Conservation (phyloP, 2,113 vertebrate species). For the Malurus alboscapulatus region DNA sequence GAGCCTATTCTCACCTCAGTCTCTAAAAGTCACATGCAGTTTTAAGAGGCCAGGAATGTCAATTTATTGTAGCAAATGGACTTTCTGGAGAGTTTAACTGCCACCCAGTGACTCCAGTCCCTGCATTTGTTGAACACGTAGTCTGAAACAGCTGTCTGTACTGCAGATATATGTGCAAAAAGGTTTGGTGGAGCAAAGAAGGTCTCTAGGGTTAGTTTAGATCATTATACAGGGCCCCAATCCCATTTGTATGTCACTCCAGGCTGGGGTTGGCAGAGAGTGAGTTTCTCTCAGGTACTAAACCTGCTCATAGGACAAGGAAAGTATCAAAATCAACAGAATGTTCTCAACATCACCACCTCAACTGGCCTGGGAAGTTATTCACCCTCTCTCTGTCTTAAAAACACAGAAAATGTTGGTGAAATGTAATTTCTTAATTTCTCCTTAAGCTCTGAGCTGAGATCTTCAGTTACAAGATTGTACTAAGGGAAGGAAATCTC, state of each 20-base stretch:
- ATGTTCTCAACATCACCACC: rapidly evolving
- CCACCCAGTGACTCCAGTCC: neutral
- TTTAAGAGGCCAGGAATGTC: neutral
- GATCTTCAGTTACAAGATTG: neutral
- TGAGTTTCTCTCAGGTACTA: neutral
- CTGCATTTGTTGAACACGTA: neutral
- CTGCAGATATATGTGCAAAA: neutral
- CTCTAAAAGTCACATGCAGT: neutral
- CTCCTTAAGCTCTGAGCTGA: neutral
- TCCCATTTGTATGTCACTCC: neutral
- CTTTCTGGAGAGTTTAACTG: neutral
- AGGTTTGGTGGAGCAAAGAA: neutral
- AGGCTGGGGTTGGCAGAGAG: neutral
- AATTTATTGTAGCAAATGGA: neutral
- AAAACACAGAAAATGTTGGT: neutral
- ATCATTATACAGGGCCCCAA: rapidly evolving
- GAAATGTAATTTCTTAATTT: neutral
- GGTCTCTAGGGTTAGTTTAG: neutral
- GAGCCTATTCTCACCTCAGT: neutral
- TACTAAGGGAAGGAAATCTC: rapidly evolving
- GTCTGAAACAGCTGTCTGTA: neutral
- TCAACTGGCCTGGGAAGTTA: rapidly evolving
- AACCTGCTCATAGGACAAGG: rapidly evolving
- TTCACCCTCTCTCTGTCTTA: neutral
- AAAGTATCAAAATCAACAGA: neutral